Conservation (phyloP, 2,888 invertebrate species). For the Cheilosia scutellata region DNA sequence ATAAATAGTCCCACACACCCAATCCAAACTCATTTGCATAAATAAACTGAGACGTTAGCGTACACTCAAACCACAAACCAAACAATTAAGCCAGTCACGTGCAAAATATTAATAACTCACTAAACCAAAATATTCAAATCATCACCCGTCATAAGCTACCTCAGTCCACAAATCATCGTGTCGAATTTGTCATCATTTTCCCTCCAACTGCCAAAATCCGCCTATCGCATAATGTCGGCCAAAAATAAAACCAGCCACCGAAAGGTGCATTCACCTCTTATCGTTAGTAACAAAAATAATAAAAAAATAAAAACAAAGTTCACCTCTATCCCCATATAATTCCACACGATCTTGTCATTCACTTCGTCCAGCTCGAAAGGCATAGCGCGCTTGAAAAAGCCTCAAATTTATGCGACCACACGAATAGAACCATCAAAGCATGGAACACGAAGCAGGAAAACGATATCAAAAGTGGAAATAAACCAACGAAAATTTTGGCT, state of each 20-base stretch:
- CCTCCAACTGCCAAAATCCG: slow-evolving; percentile 18
- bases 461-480: slow-evolving; percentile 29
- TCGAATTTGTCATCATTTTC: slow-evolving; percentile 22
- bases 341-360: slow-evolving; percentile 70
- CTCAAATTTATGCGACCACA: slow-evolving; percentile 50
- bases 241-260: slow-evolving; percentile 45
- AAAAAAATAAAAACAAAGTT: slow-evolving; percentile 6
- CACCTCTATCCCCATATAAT: slow-evolving; percentile 57
- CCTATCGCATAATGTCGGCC: slow-evolving; percentile 19
- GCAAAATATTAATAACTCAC: slow-evolving; percentile 56
- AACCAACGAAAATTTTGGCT: slow-evolving; percentile 23
- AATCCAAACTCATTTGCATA: slow-evolving; percentile 39
- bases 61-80: neutral
- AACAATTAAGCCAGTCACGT: slow-evolving; percentile 53
- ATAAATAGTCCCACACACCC: no score
- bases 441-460: slow-evolving; percentile 15
- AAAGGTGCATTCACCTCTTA: slow-evolving; percentile 60
- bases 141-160: slow-evolving; percentile 5
- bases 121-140: slow-evolving; percentile 32
- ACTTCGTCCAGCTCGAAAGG: slow-evolving; percentile 11
- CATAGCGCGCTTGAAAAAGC: slow-evolving; percentile 46
- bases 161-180: slow-evolving; percentile 18
- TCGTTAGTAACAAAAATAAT: slow-evolving; percentile 25
- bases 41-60: slow-evolving; percentile 2
- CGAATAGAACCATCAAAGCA: slow-evolving; percentile 50